Percentiles rank a stretch among this genome's conserved stretches.
phyloP scores from a whole-genome alignment of 2,888 invertebrate species.

The Subacronicta megacephala region DNA sequence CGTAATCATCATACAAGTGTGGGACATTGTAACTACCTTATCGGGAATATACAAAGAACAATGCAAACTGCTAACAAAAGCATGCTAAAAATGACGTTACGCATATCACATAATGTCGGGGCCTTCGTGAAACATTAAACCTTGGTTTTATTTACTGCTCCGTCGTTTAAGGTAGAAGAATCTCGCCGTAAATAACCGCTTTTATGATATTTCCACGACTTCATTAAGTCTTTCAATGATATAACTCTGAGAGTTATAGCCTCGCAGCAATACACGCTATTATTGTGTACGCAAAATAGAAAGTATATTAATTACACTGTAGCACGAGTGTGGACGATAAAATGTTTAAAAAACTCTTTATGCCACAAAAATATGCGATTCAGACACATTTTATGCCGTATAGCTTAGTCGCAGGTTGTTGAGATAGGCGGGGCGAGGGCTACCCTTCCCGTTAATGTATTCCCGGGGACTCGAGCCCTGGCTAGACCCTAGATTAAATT shows the following conservation, averaged over 20 bases:
- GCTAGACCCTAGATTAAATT: constrained; percentile 81
- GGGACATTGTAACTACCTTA: constrained; percentile 43
- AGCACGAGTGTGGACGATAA: constrained; percentile 40
- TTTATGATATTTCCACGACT: constrained; percentile 76
- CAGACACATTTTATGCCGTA: constrained; percentile 67
- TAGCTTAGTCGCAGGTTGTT: constrained; percentile 77
- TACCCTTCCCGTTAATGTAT: constrained; percentile 81
- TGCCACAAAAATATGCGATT: constrained; percentile 66
- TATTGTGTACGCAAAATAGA: constrained; percentile 52
- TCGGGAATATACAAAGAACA: constrained; percentile 50
- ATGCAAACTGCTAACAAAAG: constrained; percentile 61
- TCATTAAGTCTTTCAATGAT: constrained; percentile 75
- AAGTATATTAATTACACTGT: constrained; percentile 53
- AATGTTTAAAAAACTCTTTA: constrained; percentile 39
- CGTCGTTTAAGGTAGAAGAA: constrained; percentile 73
- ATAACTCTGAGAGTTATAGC: constrained; percentile 66
- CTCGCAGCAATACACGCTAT: constrained; percentile 53
- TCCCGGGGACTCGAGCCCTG: constrained; percentile 71
- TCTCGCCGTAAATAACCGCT: constrained; percentile 72
- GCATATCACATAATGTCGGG: constrained; percentile 59
- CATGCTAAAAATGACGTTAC: constrained; percentile 66
- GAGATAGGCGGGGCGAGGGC: constrained; percentile 81
- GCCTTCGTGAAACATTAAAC: constrained; percentile 70
- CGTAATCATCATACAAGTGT: constrained; percentile 29
- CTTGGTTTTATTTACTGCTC: constrained; percentile 72